A percentile compares a stretch with the other conserved stretches of the same genome.
phyloP scores from a whole-genome alignment of 2,888 invertebrate genomes.

The Chrysina gloriosa region DNA sequence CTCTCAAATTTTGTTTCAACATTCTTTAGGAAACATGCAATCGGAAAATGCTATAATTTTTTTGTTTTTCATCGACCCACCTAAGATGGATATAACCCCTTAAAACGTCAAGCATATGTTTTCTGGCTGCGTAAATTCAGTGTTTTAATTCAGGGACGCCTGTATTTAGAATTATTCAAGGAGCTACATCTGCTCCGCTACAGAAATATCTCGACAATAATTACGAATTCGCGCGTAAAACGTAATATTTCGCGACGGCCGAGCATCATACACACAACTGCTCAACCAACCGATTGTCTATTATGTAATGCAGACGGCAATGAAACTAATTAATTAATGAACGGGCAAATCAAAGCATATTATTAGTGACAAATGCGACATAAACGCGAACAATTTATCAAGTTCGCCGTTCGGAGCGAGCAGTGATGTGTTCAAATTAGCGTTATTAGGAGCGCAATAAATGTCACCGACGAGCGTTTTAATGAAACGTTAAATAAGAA shows the following conservation, averaged over 20 bases:
- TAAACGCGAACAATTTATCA: constrained; percentile 33
- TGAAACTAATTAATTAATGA: constrained; percentile 34
- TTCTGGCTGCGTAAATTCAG: too few species aligned
- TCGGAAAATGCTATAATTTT: too few species aligned
- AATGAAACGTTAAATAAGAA: constrained; percentile 37
- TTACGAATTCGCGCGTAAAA: neutral
- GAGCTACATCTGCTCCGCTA: too few species aligned
- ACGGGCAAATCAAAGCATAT: constrained; percentile 34
- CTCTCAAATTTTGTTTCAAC: too few species aligned
- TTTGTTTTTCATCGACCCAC: too few species aligned
- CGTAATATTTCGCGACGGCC: neutral
- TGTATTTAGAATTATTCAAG: too few species aligned
- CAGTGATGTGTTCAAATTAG: constrained; percentile 27
- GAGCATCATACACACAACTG: neutral
- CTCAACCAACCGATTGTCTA: constrained; percentile 6
- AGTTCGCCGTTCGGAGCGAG: constrained; percentile 24
- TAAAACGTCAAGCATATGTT: too few species aligned
- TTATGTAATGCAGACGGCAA: constrained; percentile 21
- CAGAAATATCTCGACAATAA: neutral
- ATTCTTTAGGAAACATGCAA: too few species aligned
- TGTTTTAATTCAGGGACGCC: too few species aligned
- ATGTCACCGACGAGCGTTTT: constrained; percentile 23
- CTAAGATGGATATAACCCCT: too few species aligned
- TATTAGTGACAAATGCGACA: constrained; percentile 34
- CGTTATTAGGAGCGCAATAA: constrained; percentile 32